Evolutionary conservation across 1,140 invertebrate genomes (phyloP), one percentile per base, ranked within the genome.

Genomic region (Ostrea edulis): DNA sequence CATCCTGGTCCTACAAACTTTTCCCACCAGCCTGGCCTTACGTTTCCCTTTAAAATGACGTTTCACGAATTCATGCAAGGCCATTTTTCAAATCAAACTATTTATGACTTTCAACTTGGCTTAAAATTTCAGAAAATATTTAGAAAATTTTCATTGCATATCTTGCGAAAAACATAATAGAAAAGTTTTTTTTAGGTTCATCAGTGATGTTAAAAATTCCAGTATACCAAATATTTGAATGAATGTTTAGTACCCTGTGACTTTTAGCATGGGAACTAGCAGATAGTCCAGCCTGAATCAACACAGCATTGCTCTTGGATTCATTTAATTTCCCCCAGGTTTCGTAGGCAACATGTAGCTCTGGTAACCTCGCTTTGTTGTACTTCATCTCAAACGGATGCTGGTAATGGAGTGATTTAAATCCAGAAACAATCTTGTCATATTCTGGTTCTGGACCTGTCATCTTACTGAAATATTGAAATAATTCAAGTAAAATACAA

Each of bases 1-100:
- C 93, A 93, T 17, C 94, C 95, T 55, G 94, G 93, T 9, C 95
- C 95, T 9, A 95, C 93, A 92, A 95, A 95, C 86, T 94, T 94
- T 89, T 95, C 95, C 95, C 95, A 95, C 95, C 95, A 95, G 17
- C 95, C 95, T 22, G 94, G 93, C 14, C 89, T 85, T 14, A 90
- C 84, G 87, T 95, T 95, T 2, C 93, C 92, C 94, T 94, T 62
- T 0, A 89, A 89, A 77, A 53, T n/a, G 12, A 65, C 11, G 22
- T 52, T n/a, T 53, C 52, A 87, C 54, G 35, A 17, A 22, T 35
- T 86, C 17, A 35, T 77, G 25, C 25, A 35, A 25, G 25, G 25
- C 17, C 11, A n/a, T n/a, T n/a, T n/a, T n/a, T n/a, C n/a, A n/a
- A n/a, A n/a, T n/a, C n/a, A n/a, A n/a, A n/a, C 22, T n/a, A 81